These are phyloP conservation scores for Vulpes vulpes DNA, from an alignment of 2,113 vertebrate species.

Conservation along the genomic window DNA sequence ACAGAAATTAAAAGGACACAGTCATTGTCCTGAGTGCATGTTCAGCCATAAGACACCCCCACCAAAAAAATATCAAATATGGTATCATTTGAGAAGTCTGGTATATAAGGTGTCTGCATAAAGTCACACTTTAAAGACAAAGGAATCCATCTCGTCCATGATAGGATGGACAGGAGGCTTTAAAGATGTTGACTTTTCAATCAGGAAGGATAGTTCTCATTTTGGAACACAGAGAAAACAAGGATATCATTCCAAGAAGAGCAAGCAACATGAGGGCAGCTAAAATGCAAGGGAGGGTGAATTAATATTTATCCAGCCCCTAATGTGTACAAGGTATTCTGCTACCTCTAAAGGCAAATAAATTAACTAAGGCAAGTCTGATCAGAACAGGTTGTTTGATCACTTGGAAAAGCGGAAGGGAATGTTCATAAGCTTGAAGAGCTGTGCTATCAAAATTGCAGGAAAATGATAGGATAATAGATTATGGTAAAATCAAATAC, in stretches of 20 bases:
- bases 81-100: not conserved
- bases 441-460: not conserved
- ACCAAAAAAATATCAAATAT: fast-evolving
- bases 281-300: not conserved
- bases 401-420: not conserved
- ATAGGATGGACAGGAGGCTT: not conserved
- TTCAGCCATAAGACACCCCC: not conserved
- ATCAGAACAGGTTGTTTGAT: not conserved
- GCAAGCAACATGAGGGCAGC: not conserved
- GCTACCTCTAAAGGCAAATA: not conserved
- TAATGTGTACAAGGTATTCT: not conserved
- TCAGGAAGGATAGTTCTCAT: no score
- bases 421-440: not conserved
- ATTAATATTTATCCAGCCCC: not conserved
- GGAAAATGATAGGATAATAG: not conserved
- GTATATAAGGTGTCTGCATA: not conserved
- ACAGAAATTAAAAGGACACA: not conserved
- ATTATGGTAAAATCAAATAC: not conserved
- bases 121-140: not conserved
- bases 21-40: not conserved
- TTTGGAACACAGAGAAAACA: no score
- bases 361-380: not conserved
- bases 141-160: fast-evolving
- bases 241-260: not conserved
- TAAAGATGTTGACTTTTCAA: not conserved